Evolutionary conservation across 2,888 invertebrate genomes (phyloP).

Genomic region (Galerucella calmariensis): DNA sequence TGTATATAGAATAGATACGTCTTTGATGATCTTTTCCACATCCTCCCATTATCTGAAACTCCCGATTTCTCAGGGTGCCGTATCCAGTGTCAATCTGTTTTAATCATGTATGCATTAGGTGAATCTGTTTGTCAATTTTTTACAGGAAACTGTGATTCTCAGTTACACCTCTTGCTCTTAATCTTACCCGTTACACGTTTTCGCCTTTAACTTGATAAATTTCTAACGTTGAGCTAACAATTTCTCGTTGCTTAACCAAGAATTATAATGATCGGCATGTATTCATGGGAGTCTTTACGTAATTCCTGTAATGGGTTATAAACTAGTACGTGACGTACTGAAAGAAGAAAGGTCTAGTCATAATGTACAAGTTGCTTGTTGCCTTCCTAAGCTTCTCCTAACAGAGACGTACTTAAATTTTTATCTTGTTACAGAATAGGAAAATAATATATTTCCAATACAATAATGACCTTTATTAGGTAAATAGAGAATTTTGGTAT

Average conservation of each 20-base stretch:
- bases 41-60: too few relatives aligned
- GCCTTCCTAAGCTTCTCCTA: not conserved
- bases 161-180: not conserved
- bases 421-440: not conserved
- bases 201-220: slow-evolving; percentile 15
- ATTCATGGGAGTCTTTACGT: slow-evolving; percentile 10
- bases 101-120: not conserved
- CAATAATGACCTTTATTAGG: too few relatives aligned
- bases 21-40: too few relatives aligned
- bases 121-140: not conserved
- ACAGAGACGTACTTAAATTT: not conserved
- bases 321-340: slow-evolving; percentile 15
- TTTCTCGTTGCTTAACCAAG: slow-evolving; percentile 18
- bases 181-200: slow-evolving; percentile 10
- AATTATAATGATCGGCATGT: slow-evolving; percentile 15
- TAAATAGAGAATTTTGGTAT: too few relatives aligned
- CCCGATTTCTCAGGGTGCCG: too few relatives aligned
- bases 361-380: slow-evolving; percentile 18
- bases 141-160: not conserved
- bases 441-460: too few relatives aligned
- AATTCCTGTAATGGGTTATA: slow-evolving; percentile 15
- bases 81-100: not conserved
- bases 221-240: not conserved
- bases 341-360: slow-evolving; percentile 13
- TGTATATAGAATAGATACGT: too few relatives aligned